Evolutionary conservation across 2,888 invertebrate genomes (phyloP).

Genomic region (Tethea ocularis): DNA sequence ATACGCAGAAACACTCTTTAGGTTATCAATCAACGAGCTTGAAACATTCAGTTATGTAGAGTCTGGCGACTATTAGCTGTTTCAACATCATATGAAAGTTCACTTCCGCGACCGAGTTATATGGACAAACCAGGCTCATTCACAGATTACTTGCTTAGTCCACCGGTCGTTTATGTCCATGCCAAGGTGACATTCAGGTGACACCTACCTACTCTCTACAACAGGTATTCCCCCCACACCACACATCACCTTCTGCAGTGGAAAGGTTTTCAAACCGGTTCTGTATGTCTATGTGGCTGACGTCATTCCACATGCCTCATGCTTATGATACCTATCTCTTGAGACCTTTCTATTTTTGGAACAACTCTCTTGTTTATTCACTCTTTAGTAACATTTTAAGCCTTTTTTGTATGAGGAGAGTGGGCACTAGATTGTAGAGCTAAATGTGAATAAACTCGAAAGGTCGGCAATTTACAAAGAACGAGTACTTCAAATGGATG

Average conservation of each 20-base stretch:
- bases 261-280: constrained; percentile 62
- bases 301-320: constrained; percentile 48
- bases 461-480: neutral
- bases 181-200: constrained; percentile 40
- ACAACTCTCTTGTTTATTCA: neutral
- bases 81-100: constrained; percentile 39
- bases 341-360: constrained; percentile 33
- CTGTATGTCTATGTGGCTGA: constrained; percentile 47
- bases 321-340: constrained; percentile 40
- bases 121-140: constrained; percentile 27
- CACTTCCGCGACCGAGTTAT: constrained; percentile 34
- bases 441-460: neutral
- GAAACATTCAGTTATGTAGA: constrained; percentile 39
- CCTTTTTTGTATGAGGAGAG: neutral
- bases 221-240: constrained; percentile 61
- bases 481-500: neutral
- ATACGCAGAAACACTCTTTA: constrained; percentile 51
- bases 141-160: constrained; percentile 27
- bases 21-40: constrained; percentile 52
- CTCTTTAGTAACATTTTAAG: neutral
- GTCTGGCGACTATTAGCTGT: constrained; percentile 28
- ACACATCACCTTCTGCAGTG: constrained; percentile 24
- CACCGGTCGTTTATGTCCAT: constrained; percentile 30
- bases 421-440: neutral
- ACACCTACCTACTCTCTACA: constrained; percentile 44